Evolutionary conservation across 2,797 vertebrate species (phyloP).

Genomic region (Amphiprion clarkii): DNA sequence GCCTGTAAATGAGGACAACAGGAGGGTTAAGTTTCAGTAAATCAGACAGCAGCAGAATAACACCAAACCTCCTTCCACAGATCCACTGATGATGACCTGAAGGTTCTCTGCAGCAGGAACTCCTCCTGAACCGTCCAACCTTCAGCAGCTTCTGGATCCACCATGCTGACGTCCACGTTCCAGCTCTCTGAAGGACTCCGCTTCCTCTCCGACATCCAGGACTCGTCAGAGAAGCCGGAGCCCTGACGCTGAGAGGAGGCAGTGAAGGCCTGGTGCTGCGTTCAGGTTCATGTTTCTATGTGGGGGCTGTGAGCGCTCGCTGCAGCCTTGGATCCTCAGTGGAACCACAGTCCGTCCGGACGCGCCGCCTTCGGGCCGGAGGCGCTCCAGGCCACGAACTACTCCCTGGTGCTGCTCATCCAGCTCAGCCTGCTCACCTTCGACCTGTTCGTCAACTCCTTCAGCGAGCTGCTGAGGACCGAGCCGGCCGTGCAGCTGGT

Average conservation of each 20-base stretch:
- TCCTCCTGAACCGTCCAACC: no score
- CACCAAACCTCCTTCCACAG: no score
- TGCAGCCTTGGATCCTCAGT: conserved; percentile 82
- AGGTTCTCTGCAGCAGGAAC: neutral
- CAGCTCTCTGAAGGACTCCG: conserved; percentile 6
- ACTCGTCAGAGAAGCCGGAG: conserved; percentile 37
- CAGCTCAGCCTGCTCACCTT: conserved; percentile 92
- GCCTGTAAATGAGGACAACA: no score
- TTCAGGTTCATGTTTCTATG: conserved; percentile 66
- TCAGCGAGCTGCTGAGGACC: conserved; percentile 91
- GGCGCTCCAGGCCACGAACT: conserved; percentile 92
- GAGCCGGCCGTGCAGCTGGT: conserved; percentile 91
- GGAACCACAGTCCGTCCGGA: conserved; percentile 75
- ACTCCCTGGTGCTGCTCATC: conserved; percentile 92
- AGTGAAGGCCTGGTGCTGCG: neutral
- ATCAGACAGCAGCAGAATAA: no score
- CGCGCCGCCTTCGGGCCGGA: conserved; percentile 75
- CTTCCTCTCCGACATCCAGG: conserved; percentile 26
- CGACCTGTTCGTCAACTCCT: conserved; percentile 94
- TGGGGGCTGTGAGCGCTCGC: conserved; percentile 54
- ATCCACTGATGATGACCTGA: no score
- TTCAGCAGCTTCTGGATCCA: neutral
- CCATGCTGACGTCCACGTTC: neutral
- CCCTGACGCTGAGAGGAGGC: conserved; percentile 22
- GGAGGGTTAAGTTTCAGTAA: no score